A percentile compares a stretch with the other conserved stretches of the same genome.
Conservation (phyloP, 2,888 invertebrate species). For the Caradrina kadenii region DNA sequence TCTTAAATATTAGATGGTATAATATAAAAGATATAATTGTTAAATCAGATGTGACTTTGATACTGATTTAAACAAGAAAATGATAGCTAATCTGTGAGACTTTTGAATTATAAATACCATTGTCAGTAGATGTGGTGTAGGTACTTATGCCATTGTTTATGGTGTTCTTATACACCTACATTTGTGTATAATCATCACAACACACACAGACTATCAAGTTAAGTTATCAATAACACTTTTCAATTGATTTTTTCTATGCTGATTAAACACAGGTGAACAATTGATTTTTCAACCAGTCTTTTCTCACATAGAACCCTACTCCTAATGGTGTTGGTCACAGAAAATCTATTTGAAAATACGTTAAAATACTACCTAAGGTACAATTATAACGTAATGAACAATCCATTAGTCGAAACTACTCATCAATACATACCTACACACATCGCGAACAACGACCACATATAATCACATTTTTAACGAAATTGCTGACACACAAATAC, state of each 20-base stretch:
- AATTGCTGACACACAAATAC: conserved; percentile 80
- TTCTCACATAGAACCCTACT: conserved; percentile 16
- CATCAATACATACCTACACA: conserved; percentile 71
- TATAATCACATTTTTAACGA: conserved; percentile 75
- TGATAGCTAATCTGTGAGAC: neutral
- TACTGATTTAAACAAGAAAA: neutral
- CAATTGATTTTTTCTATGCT: neutral
- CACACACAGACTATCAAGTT: neutral
- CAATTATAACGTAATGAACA: conserved; percentile 31
- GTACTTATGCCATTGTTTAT: neutral
- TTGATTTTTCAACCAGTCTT: neutral
- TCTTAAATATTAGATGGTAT: neutral
- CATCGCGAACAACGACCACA: conserved; percentile 64
- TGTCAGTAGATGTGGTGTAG: neutral
- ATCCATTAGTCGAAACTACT: conserved; percentile 33
- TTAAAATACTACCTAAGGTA: conserved; percentile 23
- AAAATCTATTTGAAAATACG: conserved; percentile 21
- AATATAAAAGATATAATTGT: neutral
- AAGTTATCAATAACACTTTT: neutral
- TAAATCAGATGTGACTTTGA: conserved; percentile 14
- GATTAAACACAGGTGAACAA: neutral
- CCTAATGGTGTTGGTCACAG: conserved; percentile 11
- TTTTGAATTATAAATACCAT: neutral
- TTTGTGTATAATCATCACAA: neutral
- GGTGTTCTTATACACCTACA: neutral